phyloP scores from a whole-genome alignment of 2,797 vertebrate genomes.

The Epinephelus coioides region DNA sequence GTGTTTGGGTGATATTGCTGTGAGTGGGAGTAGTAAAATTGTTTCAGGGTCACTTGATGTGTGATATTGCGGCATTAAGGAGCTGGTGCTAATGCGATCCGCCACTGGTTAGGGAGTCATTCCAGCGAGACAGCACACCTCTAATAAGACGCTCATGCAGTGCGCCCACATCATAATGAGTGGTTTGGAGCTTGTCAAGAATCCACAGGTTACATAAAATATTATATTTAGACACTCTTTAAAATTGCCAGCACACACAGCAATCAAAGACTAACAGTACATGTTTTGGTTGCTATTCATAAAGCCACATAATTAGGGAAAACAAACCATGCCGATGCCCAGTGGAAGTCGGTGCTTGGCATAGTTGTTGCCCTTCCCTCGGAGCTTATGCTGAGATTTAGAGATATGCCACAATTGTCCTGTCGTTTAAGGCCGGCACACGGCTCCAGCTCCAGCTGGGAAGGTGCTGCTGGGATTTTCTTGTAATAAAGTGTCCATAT shows the following conservation, averaged over 20 bases:
- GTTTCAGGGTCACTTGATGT: constrained; percentile 76
- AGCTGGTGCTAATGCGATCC: constrained; percentile 66
- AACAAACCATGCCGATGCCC: constrained; percentile 29
- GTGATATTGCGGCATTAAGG: constrained; percentile 62
- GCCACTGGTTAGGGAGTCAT: constrained; percentile 70
- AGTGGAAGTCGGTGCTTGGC: constrained; percentile 34
- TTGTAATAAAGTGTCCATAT: constrained; percentile 69
- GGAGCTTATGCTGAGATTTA: constrained; percentile 51
- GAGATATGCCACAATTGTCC: constrained; percentile 51
- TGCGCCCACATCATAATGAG: constrained; percentile 62
- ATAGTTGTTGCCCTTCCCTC: constrained; percentile 12
- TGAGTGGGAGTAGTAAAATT: constrained; percentile 67
- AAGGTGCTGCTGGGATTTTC: constrained; percentile 62
- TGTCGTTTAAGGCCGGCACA: constrained; percentile 44
- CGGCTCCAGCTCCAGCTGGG: constrained; percentile 59
- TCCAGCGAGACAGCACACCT: constrained; percentile 57
- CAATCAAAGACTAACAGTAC: constrained; percentile 27
- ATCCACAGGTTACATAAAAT: constrained; percentile 57
- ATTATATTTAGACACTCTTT: constrained; percentile 44
- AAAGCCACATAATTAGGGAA: constrained; percentile 58
- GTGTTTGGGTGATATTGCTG: constrained; percentile 60
- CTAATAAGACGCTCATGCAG: constrained; percentile 72
- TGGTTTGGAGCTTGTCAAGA: constrained; percentile 55
- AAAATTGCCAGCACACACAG: constrained; percentile 32
- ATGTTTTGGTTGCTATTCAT: constrained; percentile 31